These are phyloP conservation scores for Aphidius ervi DNA, from an alignment of 1,140 invertebrate species.

Conservation along the genomic window DNA sequence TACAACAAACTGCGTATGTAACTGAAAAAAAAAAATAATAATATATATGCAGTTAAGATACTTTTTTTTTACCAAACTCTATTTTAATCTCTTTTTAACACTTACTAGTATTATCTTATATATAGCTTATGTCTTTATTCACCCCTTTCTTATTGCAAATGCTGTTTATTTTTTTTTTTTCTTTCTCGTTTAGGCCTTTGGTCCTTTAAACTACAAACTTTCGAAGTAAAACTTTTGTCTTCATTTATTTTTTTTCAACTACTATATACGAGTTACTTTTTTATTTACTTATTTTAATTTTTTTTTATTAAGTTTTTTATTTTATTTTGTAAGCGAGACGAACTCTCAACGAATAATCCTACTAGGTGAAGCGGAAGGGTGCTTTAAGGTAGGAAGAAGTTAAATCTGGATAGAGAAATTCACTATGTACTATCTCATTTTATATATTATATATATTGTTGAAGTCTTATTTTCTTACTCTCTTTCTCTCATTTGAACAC, in stretches of 20 bases:
- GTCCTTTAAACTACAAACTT: constrained; percentile 32
- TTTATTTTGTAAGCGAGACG: constrained; percentile 36
- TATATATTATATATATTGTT: background rate
- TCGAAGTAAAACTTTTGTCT: constrained; percentile 33
- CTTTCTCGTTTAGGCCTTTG: constrained; percentile 3
- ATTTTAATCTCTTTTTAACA: too few species aligned
- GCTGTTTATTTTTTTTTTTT: too few species aligned
- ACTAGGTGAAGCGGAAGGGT: constrained; percentile 3
- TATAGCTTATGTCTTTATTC: background rate
- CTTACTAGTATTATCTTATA: too few species aligned
- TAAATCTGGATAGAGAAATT: constrained; percentile 10
- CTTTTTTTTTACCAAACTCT: background rate
- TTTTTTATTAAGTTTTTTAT: constrained; percentile 36
- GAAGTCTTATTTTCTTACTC: background rate
- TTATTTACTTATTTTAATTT: constrained; percentile 15
- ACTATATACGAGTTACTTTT: constrained; percentile 19
- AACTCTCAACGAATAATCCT: constrained; percentile 36
- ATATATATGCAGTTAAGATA: too few species aligned
- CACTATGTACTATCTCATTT: constrained; percentile 10
- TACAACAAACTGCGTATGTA: constrained; percentile 19
- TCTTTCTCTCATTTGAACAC: background rate
- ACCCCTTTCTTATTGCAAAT: constrained; percentile 4
- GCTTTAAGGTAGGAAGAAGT: background rate
- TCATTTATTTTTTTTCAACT: constrained; percentile 20
- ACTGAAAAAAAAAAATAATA: too few species aligned